Evolutionary conservation across 2,113 vertebrate genomes (phyloP), one percentile per base, ranked within the genome.

Genomic region (Micromys minutus): DNA sequence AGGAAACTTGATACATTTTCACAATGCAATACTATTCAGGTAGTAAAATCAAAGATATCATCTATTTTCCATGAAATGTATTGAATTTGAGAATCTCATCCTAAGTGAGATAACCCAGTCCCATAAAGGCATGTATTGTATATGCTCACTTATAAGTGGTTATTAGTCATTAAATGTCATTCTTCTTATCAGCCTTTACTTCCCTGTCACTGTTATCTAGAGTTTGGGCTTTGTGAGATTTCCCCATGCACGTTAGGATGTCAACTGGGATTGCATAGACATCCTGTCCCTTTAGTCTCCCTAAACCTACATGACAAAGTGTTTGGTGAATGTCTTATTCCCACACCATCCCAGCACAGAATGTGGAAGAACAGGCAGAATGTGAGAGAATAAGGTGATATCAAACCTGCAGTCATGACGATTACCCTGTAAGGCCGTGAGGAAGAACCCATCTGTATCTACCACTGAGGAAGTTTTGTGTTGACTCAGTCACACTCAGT

Each of bases 371-470:
- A 0, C 55, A 59, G 31, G 50, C 2, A 50, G 6, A 2, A 15
- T 16, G 11, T 47, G 17, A 50, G 42, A 89, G 21, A n/a, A 24
- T 2, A 65, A 50, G 13, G 31, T 3, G 34, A 36, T 47, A 1
- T 12, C 36, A 2, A 63, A 36, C 10, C 34, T n/a, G 1, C 2
- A 1, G 15, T n/a, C 31, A 21, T n/a, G 11, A 65, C 21, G 36
- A 45, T 45, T 22, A 8, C 8, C 24, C 21, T 39, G 2, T 9
- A 47, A 29, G 22, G 13, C 3, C 36, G 7, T 63, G 12, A 65
- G 36, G n/a, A 77, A 29, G 16, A 90, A 9, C 45, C 22, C 9
- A 21, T 12, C 29, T 12, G 24, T 16, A 61, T 61, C 59, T 31
- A 45, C 31, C 31, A 10, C 9, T 36, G 31, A 36, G 76, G 36